Conservation (phyloP, 2,113 vertebrate species). For the Psophia crepitans region DNA sequence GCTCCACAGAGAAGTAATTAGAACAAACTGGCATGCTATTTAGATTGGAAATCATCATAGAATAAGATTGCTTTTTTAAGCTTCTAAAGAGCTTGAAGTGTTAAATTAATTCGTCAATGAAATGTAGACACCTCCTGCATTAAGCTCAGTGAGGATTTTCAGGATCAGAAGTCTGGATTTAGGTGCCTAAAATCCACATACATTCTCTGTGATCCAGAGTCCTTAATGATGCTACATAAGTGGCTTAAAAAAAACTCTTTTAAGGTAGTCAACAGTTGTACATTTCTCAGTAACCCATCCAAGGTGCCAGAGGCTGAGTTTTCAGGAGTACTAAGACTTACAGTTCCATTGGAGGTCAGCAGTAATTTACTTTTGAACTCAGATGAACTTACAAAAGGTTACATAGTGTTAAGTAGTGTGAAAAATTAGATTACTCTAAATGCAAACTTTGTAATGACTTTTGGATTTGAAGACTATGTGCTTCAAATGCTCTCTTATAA, state of each 20-base stretch:
- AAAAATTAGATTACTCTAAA: not conserved
- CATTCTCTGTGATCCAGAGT: not conserved
- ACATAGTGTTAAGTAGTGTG: not conserved
- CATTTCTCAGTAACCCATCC: not conserved
- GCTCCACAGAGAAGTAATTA: constrained; percentile 23
- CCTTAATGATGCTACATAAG: not conserved
- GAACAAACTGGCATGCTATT: not conserved
- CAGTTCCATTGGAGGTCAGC: not conserved
- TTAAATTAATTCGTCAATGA: constrained; percentile 14
- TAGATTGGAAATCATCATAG: not conserved
- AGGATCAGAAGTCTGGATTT: constrained; percentile 20
- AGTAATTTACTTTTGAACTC: not conserved
- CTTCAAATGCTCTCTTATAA: not conserved
- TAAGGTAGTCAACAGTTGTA: not conserved
- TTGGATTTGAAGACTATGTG: not conserved
- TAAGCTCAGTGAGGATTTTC: not conserved
- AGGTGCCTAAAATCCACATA: not conserved
- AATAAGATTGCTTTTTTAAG: not conserved
- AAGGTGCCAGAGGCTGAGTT: not conserved
- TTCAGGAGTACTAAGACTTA: not conserved
- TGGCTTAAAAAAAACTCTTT: not conserved
- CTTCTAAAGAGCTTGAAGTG: constrained; percentile 2
- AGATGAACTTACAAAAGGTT: not conserved
- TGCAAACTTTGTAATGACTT: not conserved
- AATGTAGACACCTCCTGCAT: not conserved